Evolutionary conservation across 2,797 vertebrate genomes (phyloP).

Genomic region (Kryptolebias ocellatus): DNA sequence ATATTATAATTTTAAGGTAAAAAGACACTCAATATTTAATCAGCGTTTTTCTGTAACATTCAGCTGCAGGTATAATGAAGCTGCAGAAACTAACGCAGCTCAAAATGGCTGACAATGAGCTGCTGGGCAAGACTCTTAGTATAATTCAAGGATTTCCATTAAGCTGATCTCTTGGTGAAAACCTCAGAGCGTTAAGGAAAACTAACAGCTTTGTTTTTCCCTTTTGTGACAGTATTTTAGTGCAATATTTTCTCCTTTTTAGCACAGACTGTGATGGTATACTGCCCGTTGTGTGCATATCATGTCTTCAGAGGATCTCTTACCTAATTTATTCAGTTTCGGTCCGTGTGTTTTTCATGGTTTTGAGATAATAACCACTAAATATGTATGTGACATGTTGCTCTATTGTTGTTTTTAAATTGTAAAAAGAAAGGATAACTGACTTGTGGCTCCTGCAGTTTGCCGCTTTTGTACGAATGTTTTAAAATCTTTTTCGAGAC

Average conservation of each 20-base stretch:
- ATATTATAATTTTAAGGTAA: not conserved
- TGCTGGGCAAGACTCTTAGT: not conserved
- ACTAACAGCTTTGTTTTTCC: not conserved
- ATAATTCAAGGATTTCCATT: not conserved
- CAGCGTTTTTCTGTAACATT: not conserved
- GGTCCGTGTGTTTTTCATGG: not conserved
- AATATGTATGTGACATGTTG: not conserved
- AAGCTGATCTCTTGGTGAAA: not conserved
- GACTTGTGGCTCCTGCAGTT: slow-evolving; percentile 4
- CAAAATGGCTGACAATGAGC: no score
- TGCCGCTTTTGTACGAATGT: slow-evolving; percentile 23
- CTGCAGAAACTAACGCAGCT: not conserved
- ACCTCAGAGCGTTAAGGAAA: slow-evolving; percentile 1
- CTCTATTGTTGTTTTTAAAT: not conserved
- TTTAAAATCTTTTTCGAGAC: slow-evolving; percentile 8
- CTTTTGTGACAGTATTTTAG: slow-evolving; percentile 42
- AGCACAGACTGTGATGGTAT: slow-evolving; percentile 46
- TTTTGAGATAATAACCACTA: slow-evolving; percentile 10
- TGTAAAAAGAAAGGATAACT: not conserved
- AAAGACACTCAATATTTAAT: not conserved
- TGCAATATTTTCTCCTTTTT: slow-evolving; percentile 58
- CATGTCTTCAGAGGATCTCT: slow-evolving; percentile 20
- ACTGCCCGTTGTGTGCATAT: slow-evolving; percentile 39
- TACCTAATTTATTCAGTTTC: slow-evolving; percentile 46
- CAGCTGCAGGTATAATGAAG: not conserved